Base-by-base conservation (phyloP, 2,797 vertebrate species). In the Lepus oiostolus region DNA sequence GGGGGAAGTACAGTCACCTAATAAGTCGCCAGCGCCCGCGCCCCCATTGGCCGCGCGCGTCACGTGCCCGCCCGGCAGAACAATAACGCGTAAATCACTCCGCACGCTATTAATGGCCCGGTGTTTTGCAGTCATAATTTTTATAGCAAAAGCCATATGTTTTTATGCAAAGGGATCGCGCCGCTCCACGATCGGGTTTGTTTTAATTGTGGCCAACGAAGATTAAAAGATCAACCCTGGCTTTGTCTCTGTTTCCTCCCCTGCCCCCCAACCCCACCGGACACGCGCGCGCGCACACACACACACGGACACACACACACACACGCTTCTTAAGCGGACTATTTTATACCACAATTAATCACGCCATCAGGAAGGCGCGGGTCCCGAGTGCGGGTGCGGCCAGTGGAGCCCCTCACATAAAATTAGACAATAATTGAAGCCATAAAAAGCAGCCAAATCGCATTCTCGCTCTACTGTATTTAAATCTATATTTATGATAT, bases 41-140 rank as follows among this genome's bases (percentile, higher is more conserved):
- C 97, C 98, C 98, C 98, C 98, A 99, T 99, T 99, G 99, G 99
- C 98, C 98, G 98, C 97, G 96, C 96, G 84, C 96, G 92, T 98
- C 96, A 99, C 99, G 99, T 99, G 99, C 98, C 98, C 98, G 98
- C 98, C 98, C 98, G 98, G 98, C 99, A 99, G 99, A 99, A 99
- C 99, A 99, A 99, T 99, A 99, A 99, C 99, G 99, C 99, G 99
- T 99, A 99, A 99, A 99, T 99, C 99, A 99, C 99, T 99, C 99
- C 99, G 98, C 98, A 98, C 98, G 98, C 98, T 98, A 98, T 99
- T 99, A 99, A 99, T 99, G 99, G 99, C 99, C 99, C 99, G 98
- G 98, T 99, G 99, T 99, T 99, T 99, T 99, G 98, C 98, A 98
- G 99, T 99, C 99, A 99, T 99, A 99, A 99, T 99, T 99, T 99